A percentile compares a stretch with the other conserved stretches of the same genome.
Evolutionary conservation across 2,797 vertebrate species (phyloP).

Genomic region (Hafferia zeledoni): DNA sequence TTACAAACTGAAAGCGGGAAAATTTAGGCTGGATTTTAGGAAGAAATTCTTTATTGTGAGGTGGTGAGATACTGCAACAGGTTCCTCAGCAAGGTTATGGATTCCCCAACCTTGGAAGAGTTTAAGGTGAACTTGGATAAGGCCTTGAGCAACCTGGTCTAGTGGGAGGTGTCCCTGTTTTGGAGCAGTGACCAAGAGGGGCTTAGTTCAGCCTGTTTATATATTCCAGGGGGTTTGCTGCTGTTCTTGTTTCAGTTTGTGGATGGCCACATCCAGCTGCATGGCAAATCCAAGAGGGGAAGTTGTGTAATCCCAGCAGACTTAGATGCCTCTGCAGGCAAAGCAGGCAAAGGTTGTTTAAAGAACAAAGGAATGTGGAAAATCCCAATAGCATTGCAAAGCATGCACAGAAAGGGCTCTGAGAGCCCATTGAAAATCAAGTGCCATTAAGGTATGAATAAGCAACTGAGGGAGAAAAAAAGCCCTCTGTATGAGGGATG

Average conservation of each 20-base stretch:
- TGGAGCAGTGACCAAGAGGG: neutral
- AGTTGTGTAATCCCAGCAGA: neutral
- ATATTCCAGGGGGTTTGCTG: neutral
- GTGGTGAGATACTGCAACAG: neutral
- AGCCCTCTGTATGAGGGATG: neutral
- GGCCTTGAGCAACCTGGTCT: neutral
- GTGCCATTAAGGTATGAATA: slow-evolving; percentile 29
- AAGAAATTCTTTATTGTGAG: neutral
- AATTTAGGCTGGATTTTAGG: neutral
- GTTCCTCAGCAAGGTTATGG: neutral
- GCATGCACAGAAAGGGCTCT: neutral
- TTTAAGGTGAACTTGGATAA: neutral
- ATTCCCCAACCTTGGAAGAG: neutral
- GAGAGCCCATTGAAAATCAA: slow-evolving; percentile 2
- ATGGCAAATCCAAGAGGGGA: neutral
- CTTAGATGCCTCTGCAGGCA: neutral
- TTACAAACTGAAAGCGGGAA: neutral
- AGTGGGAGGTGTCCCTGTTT: neutral
- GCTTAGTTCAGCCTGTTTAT: neutral
- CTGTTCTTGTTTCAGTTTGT: rapidly evolving
- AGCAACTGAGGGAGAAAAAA: neutral
- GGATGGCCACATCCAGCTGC: neutral
- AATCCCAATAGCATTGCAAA: neutral
- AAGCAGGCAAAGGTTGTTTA: neutral
- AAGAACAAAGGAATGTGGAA: neutral